These are phyloP conservation scores for Lacanobia oleracea DNA, from an alignment of 2,888 invertebrate species.

Conservation along the genomic window DNA sequence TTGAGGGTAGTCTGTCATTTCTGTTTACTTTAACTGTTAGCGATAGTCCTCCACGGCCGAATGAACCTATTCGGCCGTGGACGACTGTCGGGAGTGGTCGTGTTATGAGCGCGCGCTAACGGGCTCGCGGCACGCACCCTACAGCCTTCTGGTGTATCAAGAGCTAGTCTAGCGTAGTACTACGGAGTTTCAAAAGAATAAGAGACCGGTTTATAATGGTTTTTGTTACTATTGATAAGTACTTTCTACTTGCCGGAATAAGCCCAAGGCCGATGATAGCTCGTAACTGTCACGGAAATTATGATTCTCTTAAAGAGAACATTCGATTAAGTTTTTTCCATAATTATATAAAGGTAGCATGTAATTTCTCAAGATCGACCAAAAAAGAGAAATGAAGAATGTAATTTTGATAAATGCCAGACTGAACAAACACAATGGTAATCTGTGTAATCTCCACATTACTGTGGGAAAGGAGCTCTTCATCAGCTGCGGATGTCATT, in stretches of 20 bases:
- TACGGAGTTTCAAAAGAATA: not conserved
- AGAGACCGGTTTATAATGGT: not conserved
- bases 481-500: not conserved
- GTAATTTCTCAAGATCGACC: not conserved
- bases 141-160: not conserved
- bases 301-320: not conserved
- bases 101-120: slow-evolving; percentile 17
- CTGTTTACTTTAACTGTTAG: slow-evolving; percentile 2
- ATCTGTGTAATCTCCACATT: not conserved
- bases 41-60: no score
- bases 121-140: slow-evolving; percentile 6
- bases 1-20: slow-evolving; percentile 19
- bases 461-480: not conserved
- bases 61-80: slow-evolving; percentile 9
- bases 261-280: no score
- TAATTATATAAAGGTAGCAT: not conserved
- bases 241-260: not conserved
- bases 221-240: no score
- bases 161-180: not conserved
- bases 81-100: slow-evolving; percentile 4
- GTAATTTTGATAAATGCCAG: not conserved
- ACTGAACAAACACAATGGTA: not conserved
- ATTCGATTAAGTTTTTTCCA: not conserved
- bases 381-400: not conserved
- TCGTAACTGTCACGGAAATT: no score